Evolutionary conservation across 2,113 vertebrate species (phyloP).

Genomic region (Melanerpes formicivorus): DNA sequence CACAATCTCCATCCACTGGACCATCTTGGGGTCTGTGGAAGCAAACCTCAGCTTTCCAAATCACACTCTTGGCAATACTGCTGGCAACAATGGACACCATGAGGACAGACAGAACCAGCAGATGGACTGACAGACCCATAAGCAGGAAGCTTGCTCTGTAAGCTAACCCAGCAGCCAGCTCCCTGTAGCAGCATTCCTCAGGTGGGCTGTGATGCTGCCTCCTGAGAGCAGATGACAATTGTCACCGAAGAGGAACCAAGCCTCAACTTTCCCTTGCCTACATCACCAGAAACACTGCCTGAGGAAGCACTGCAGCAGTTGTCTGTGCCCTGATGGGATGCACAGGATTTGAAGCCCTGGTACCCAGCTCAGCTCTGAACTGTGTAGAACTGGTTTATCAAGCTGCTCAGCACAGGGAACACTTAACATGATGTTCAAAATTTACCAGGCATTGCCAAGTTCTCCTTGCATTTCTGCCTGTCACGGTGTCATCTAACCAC

Average conservation of each 20-base stretch:
- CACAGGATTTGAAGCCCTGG: background rate
- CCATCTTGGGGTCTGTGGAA: background rate
- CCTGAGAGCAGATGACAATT: background rate
- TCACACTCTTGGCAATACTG: too few species aligned
- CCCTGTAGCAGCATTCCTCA: background rate
- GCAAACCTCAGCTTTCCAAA: background rate
- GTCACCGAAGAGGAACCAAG: background rate
- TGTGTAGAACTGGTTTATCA: background rate
- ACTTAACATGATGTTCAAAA: too few species aligned
- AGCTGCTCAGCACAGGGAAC: background rate
- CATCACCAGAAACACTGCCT: background rate
- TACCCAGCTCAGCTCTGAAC: background rate
- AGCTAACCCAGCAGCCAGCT: background rate
- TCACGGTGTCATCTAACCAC: background rate
- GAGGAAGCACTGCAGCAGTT: background rate
- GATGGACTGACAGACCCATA: background rate
- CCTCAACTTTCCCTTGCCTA: background rate
- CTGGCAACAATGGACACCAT: accelerated
- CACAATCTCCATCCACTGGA: background rate
- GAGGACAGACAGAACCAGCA: background rate
- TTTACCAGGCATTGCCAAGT: background rate
- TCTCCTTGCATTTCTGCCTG: background rate
- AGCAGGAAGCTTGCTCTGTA: background rate
- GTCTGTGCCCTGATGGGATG: too few species aligned
- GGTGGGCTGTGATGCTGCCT: background rate